A percentile compares a stretch with the other conserved stretches of the same genome.
Conservation (phyloP, 2,797 vertebrate genomes). For the Acropternis orthonyx region DNA sequence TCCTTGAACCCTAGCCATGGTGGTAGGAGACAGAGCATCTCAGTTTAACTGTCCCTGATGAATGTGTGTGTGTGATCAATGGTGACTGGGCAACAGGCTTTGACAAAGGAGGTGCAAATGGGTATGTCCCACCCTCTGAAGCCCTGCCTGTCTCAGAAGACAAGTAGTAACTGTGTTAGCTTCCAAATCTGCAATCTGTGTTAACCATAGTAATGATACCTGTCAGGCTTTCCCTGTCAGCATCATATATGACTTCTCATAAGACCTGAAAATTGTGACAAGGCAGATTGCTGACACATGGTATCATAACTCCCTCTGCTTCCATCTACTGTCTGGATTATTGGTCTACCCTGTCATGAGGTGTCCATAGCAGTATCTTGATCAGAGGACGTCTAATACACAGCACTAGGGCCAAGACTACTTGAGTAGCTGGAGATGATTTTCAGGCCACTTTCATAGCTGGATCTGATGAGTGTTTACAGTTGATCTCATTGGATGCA, state of each 20-base stretch:
- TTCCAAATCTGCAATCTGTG: neutral
- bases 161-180: neutral
- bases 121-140: neutral
- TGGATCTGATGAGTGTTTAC: neutral
- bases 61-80: neutral
- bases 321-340: neutral
- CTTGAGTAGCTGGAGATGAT: neutral
- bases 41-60: neutral
- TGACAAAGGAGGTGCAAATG: neutral
- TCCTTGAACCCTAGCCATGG: neutral
- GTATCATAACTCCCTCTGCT: neutral
- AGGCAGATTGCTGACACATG: neutral
- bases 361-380: neutral
- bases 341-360: neutral
- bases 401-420: neutral
- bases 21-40: neutral
- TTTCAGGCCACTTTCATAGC: neutral
- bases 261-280: neutral
- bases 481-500: neutral
- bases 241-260: neutral
- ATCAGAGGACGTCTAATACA: neutral
- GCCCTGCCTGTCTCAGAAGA: neutral
- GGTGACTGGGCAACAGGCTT: neutral
- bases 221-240: neutral
- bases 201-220: neutral